Percentiles rank a stretch among this genome's conserved stretches.
Conservation (phyloP, 2,888 invertebrate species). For the Mimumesa dahlbomi region DNA sequence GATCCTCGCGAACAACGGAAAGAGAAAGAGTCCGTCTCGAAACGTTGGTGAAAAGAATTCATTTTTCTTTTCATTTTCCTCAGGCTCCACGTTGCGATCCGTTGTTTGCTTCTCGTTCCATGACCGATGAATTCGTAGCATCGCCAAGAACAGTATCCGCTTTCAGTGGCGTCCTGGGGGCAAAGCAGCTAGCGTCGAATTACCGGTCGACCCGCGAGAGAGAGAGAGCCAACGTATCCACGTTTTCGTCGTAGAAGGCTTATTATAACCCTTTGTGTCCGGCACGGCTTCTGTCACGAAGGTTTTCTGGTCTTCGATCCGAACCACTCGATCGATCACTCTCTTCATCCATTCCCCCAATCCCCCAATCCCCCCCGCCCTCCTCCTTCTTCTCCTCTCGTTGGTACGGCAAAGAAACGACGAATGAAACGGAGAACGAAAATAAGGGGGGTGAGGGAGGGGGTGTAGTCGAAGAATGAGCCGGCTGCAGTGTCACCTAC, state of each 20-base stretch:
- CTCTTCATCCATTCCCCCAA: too few relatives aligned
- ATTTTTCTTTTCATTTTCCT: constrained; percentile 2
- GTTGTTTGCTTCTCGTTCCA: background rate
- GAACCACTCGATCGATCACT: constrained; percentile 56
- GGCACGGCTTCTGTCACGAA: constrained; percentile 41
- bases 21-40: constrained; percentile 44
- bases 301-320: constrained; percentile 50
- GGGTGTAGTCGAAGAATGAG: background rate
- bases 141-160: constrained; percentile 28
- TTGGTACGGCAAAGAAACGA: constrained; percentile 7
- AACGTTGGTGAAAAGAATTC: constrained; percentile 11
- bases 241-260: constrained; percentile 44
- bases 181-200: constrained; percentile 23
- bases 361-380: too few relatives aligned
- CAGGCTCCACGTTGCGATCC: too few relatives aligned
- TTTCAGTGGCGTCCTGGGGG: constrained; percentile 44
- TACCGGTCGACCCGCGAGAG: constrained; percentile 16
- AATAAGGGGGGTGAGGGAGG: background rate
- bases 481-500: constrained; percentile 30
- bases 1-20: constrained; percentile 56
- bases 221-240: constrained; percentile 13
- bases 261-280: constrained; percentile 64
- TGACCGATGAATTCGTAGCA: constrained; percentile 29
- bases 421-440: background rate
- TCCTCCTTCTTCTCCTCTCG: background rate